Evolutionary conservation across 2,113 vertebrate species (phyloP).

Genomic region (Semnornis frantzii): DNA sequence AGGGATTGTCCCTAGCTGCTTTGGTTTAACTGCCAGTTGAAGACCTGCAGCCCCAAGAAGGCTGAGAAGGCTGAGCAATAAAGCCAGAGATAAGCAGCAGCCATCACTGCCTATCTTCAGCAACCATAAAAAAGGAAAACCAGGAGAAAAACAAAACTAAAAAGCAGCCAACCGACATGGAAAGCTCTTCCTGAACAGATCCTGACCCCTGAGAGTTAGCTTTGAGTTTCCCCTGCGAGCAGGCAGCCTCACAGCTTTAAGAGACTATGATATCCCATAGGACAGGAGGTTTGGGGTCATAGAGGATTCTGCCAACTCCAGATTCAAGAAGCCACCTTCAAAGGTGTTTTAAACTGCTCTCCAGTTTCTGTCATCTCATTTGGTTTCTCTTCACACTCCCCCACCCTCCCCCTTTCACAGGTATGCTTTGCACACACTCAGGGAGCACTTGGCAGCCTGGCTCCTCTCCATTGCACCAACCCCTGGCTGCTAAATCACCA

Average conservation of each 20-base stretch:
- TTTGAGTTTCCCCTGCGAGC: background rate
- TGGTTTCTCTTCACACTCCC: background rate
- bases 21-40: background rate
- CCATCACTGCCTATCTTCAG: background rate
- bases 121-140: no score
- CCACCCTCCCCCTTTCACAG: no score
- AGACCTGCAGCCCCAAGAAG: rapidly evolving
- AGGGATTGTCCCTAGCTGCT: no score
- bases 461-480: background rate
- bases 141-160: background rate
- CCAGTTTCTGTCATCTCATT: background rate
- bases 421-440: rapidly evolving
- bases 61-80: background rate
- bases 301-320: slow-evolving; percentile 64
- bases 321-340: background rate
- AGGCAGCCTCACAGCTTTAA: background rate
- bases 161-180: background rate
- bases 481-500: background rate
- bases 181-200: background rate
- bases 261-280: background rate
- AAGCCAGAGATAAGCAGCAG: slow-evolving; percentile 12
- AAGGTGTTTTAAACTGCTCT: background rate
- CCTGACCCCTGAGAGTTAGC: background rate
- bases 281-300: background rate
- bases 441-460: background rate